Conservation (phyloP, 2,797 vertebrate genomes). For the Aplochiton taeniatus region DNA sequence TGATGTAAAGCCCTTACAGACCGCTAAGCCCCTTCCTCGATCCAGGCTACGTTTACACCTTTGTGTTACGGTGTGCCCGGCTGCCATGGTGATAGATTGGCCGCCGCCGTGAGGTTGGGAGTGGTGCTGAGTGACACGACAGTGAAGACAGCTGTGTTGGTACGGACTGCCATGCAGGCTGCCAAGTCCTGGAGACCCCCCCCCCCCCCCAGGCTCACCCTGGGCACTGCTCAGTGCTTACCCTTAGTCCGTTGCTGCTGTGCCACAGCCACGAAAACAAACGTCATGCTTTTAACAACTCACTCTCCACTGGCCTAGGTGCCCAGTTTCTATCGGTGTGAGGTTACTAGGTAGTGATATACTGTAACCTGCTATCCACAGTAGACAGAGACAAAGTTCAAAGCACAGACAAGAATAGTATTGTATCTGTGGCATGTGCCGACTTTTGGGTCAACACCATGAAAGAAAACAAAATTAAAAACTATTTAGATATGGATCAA, state of each 20-base stretch:
- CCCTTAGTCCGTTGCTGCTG: conserved; percentile 52
- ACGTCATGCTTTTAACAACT: conserved; percentile 66
- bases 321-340: conserved; percentile 36
- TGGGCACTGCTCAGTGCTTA: conserved; percentile 61
- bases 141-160: conserved; percentile 76
- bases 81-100: conserved; percentile 64
- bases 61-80: conserved; percentile 63
- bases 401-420: too few species aligned
- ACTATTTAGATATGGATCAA: too few species aligned
- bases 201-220: conserved; percentile 59
- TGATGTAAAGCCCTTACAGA: conserved; percentile 46
- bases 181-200: conserved; percentile 68
- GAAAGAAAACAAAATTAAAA: too few species aligned
- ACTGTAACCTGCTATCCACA: too few species aligned
- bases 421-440: too few species aligned
- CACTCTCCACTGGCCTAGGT: conserved; percentile 55
- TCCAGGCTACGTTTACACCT: conserved; percentile 60
- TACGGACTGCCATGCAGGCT: conserved; percentile 44
- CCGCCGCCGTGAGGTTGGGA: conserved; percentile 47
- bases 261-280: conserved; percentile 67
- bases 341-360: conserved; percentile 36
- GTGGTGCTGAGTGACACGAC: conserved; percentile 59
- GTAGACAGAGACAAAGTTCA: too few species aligned
- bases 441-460: too few species aligned
- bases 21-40: conserved; percentile 40